Conservation (phyloP, 2,113 vertebrate genomes). For the Notechis scutatus region DNA sequence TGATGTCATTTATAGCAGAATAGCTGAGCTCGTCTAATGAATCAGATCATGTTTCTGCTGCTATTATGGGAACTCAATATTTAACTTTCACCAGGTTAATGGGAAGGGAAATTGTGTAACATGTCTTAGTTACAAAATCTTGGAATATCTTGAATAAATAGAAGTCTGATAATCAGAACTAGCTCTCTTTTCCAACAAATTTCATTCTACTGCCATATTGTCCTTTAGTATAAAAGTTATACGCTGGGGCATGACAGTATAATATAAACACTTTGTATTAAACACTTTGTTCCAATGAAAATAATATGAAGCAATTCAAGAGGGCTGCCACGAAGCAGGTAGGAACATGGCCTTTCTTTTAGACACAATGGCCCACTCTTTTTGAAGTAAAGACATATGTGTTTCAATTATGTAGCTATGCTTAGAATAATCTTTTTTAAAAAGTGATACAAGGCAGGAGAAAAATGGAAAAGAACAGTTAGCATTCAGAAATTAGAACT, state of each 20-base stretch:
- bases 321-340: not conserved
- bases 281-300: not conserved
- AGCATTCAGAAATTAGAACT: not conserved
- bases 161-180: not conserved
- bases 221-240: not conserved
- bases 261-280: too few relatives aligned
- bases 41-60: slow-evolving; percentile 14
- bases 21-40: not conserved
- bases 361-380: not conserved
- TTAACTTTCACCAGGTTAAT: not conserved
- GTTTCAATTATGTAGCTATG: not conserved
- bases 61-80: not conserved
- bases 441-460: not conserved
- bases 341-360: not conserved
- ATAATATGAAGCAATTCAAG: not conserved
- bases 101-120: not conserved
- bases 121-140: not conserved
- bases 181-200: not conserved
- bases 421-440: not conserved
- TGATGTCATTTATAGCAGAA: slow-evolving; percentile 15
- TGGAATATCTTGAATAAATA: not conserved
- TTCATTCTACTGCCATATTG: not conserved
- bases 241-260: too few relatives aligned
- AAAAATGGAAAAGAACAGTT: not conserved
- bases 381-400: not conserved